Conservation (phyloP, 1,140 invertebrate species). For the Cydia fagiglandana region DNA sequence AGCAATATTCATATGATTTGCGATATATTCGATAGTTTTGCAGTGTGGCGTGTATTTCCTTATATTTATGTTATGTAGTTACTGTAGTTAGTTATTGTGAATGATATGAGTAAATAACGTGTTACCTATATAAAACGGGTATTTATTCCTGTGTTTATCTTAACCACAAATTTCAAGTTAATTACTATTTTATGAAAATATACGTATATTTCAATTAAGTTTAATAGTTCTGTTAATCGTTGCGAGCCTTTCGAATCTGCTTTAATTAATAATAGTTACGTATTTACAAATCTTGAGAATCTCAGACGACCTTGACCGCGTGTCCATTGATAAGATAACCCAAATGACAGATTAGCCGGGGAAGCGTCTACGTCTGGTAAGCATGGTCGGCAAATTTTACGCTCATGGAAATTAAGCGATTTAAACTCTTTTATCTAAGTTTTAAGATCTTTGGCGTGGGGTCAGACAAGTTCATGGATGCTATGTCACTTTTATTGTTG, state of each 20-base stretch:
- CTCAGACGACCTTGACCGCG: conserved; percentile 5
- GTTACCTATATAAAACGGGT: no score
- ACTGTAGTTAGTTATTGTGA: no score
- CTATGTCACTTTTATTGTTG: neutral
- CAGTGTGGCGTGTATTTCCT: no score
- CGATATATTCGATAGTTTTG: no score
- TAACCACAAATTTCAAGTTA: no score
- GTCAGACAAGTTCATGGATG: neutral
- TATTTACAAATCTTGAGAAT: neutral
- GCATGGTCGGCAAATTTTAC: neutral
- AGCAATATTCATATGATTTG: no score
- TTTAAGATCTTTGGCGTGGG: neutral
- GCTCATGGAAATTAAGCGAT: neutral
- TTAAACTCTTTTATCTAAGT: neutral
- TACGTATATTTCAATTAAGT: neutral
- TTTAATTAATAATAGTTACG: neutral
- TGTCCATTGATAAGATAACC: conserved; percentile 26
- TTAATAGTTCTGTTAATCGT: neutral
- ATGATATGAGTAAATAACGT: no score
- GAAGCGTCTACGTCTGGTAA: neutral
- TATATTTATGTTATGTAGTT: no score
- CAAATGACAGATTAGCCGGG: conserved; percentile 21
- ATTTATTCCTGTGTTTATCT: no score
- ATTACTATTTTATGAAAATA: neutral
- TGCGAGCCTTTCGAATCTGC: neutral